Percentiles rank a stretch among this genome's conserved stretches.
Evolutionary conservation across 2,113 vertebrate genomes (phyloP).

Genomic region (Protomyctophum bolini): DNA sequence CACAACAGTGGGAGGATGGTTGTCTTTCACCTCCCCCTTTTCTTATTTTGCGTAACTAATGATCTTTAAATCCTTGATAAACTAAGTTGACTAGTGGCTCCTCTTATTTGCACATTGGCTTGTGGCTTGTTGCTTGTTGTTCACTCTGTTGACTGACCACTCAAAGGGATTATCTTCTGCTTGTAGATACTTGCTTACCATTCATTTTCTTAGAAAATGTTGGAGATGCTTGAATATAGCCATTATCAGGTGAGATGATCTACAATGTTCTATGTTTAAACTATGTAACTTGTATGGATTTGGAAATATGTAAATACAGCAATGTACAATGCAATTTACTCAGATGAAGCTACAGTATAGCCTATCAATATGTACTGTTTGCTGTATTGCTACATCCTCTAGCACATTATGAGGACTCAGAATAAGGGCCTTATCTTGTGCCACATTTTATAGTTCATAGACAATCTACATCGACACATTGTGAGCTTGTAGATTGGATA

Average conservation of each 20-base stretch:
- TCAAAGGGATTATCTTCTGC: conserved; percentile 68
- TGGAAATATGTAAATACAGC: too few relatives aligned
- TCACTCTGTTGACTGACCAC: conserved; percentile 24
- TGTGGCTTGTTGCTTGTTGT: conserved; percentile 20
- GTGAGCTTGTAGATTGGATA: too few relatives aligned
- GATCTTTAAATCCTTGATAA: conserved; percentile 83
- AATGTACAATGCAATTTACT: too few relatives aligned
- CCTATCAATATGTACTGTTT: too few relatives aligned
- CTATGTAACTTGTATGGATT: not conserved
- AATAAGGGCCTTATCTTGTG: not conserved
- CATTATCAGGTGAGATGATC: conserved; percentile 91
- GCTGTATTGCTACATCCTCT: not conserved
- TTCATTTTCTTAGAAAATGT: conserved; percentile 69
- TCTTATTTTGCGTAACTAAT: conserved; percentile 92
- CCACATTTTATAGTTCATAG: too few relatives aligned
- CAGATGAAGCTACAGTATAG: too few relatives aligned
- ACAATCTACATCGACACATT: too few relatives aligned
- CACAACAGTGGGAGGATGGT: conserved; percentile 78
- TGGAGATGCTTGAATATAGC: conserved; percentile 98
- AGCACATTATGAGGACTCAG: not conserved
- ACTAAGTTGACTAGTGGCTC: conserved; percentile 48
- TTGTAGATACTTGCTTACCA: not conserved
- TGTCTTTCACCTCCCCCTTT: conserved; percentile 78
- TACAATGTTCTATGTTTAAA: not conserved
- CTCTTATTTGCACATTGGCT: conserved; percentile 51